Evolutionary conservation across 2,113 vertebrate species (phyloP).

Genomic region (Vulpes lagopus): DNA sequence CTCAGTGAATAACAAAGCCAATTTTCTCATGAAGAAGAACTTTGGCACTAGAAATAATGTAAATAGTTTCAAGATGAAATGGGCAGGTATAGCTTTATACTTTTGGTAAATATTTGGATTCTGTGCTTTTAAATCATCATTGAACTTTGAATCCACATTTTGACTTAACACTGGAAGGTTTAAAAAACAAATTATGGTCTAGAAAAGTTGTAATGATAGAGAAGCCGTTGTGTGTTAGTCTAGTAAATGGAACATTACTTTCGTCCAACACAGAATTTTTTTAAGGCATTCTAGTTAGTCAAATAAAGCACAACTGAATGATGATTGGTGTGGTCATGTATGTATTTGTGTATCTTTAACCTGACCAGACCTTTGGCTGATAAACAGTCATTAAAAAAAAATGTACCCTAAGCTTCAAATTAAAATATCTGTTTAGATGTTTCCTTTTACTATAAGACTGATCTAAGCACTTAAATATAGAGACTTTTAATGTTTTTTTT

Average conservation of each 20-base stretch:
- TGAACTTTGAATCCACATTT: conserved; percentile 19
- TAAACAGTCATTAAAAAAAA: neutral
- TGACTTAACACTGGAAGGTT: neutral
- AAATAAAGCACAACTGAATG: neutral
- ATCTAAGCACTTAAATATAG: neutral
- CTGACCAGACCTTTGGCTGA: neutral
- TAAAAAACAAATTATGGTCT: neutral
- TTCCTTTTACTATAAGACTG: neutral
- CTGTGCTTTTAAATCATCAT: conserved; percentile 6
- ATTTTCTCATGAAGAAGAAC: neutral
- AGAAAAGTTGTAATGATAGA: conserved; percentile 25
- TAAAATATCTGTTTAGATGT: neutral
- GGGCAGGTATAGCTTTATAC: neutral
- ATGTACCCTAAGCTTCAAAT: neutral
- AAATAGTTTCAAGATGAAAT: neutral
- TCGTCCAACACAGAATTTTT: neutral
- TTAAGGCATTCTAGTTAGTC: neutral
- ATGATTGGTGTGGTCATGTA: neutral
- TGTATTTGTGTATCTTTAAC: neutral
- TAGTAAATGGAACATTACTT: neutral
- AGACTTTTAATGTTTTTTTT: neutral
- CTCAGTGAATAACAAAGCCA: neutral
- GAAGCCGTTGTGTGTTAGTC: neutral
- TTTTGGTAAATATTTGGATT: conserved; percentile 29
- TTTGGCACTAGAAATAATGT: neutral